A percentile compares a stretch with the other conserved stretches of the same genome.
These are phyloP conservation scores for Chloroceryle amazona DNA, from an alignment of 2,797 vertebrate genomes.

Conservation along the genomic window DNA sequence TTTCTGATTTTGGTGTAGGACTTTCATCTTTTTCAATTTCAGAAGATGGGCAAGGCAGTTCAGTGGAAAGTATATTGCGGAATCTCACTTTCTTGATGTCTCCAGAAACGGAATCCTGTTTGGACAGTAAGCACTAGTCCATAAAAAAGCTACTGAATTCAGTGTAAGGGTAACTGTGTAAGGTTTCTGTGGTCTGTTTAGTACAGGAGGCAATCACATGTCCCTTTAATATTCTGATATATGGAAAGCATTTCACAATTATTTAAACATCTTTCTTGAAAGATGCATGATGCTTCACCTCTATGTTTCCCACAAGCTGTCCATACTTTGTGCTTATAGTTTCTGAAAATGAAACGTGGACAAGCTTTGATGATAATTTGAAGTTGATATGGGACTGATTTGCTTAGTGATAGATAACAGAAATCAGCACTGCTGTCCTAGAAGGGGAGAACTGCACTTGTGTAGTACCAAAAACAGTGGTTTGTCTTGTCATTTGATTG, in stretches of 20 bases:
- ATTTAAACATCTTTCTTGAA: background rate
- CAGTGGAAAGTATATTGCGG: background rate
- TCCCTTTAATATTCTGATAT: background rate
- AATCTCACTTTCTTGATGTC: background rate
- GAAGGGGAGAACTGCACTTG: background rate
- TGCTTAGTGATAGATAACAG: background rate
- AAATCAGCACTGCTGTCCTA: background rate
- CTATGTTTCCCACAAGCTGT: background rate
- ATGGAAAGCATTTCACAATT: background rate
- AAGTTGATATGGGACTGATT: background rate
- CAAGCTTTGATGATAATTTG: background rate
- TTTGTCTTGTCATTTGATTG: background rate
- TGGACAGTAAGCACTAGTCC: background rate
- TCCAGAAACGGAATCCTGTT: background rate
- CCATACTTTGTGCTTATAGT: background rate
- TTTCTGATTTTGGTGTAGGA: background rate
- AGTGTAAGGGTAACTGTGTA: background rate
- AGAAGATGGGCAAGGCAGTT: background rate
- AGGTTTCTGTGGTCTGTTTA: background rate
- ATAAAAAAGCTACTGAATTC: background rate
- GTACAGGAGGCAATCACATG: background rate
- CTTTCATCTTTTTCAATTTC: background rate
- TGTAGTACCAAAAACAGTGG: background rate
- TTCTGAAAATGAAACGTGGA: background rate
- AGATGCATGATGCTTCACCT: background rate